A percentile compares a stretch with the other conserved stretches of the same genome.
phyloP scores from a whole-genome alignment of 2,888 invertebrate species.

The Agrochola lychnidis region DNA sequence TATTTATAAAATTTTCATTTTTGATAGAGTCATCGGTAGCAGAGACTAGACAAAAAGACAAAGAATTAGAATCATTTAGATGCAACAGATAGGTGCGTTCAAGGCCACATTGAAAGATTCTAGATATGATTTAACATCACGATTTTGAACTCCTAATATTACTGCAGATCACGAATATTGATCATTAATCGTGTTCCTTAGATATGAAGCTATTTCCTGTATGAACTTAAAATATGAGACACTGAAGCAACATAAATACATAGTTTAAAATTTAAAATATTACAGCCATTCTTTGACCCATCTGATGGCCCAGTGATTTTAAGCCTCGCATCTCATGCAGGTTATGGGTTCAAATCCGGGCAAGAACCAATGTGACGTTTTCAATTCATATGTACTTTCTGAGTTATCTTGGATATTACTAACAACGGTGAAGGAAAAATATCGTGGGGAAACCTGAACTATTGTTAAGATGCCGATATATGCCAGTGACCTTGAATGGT shows the following conservation, averaged over 20 bases:
- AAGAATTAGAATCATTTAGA: background rate
- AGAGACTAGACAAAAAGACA: background rate
- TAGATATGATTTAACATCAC: slow-evolving; percentile 40
- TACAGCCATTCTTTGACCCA: no score
- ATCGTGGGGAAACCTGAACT: no score
- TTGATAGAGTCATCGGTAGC: background rate
- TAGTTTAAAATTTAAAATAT: background rate
- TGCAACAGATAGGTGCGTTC: background rate
- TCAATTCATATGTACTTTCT: no score
- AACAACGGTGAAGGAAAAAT: no score
- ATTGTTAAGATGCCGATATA: no score
- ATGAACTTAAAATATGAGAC: background rate
- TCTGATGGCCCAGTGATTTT: no score
- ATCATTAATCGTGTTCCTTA: slow-evolving; percentile 23
- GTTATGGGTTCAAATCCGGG: no score
- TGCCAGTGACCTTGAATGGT: no score
- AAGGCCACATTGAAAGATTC: slow-evolving; percentile 25
- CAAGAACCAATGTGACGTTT: no score
- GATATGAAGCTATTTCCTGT: slow-evolving; percentile 7
- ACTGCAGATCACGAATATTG: slow-evolving; percentile 37
- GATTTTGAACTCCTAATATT: slow-evolving; percentile 41
- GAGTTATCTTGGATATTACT: no score
- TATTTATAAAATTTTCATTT: background rate
- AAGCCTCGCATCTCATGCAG: no score
- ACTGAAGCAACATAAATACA: background rate